These are phyloP conservation scores for Elymnias hypermnestra DNA, from an alignment of 1,140 invertebrate genomes.

Conservation along the genomic window DNA sequence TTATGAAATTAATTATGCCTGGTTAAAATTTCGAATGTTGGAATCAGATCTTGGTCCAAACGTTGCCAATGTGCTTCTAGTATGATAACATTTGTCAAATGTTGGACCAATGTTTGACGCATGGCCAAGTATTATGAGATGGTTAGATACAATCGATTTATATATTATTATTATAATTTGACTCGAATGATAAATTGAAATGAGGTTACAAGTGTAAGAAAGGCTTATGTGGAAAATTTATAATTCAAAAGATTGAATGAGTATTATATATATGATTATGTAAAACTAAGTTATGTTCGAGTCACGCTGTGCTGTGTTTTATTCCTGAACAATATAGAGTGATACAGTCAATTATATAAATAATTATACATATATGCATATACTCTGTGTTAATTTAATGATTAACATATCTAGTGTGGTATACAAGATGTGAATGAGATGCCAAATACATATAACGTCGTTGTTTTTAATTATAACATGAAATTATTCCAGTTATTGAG, in stretches of 20 bases:
- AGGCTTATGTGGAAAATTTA: too few relatives aligned
- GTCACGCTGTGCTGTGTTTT: constrained; percentile 53
- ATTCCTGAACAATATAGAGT: constrained; percentile 43
- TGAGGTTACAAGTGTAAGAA: too few relatives aligned
- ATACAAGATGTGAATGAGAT: constrained; percentile 54
- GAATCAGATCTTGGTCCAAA: neutral
- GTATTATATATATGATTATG: too few relatives aligned
- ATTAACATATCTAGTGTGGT: constrained; percentile 47
- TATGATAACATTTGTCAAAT: too few relatives aligned
- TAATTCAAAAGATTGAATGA: too few relatives aligned
- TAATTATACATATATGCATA: constrained; percentile 22
- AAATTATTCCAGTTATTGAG: constrained; percentile 39
- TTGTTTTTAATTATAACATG: constrained; percentile 13
- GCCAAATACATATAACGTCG: constrained; percentile 48
- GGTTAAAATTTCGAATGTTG: neutral
- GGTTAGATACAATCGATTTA: too few relatives aligned
- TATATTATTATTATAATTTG: too few relatives aligned
- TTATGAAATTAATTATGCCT: neutral
- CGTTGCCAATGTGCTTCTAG: neutral
- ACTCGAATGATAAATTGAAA: too few relatives aligned
- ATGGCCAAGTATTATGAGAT: too few relatives aligned
- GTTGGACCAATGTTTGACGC: neutral
- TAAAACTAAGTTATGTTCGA: constrained; percentile 29
- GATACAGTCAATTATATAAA: constrained; percentile 31
- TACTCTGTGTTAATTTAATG: constrained; percentile 49